phyloP scores from a whole-genome alignment of 1,140 invertebrate species.

The Harpegnathos saltator region DNA sequence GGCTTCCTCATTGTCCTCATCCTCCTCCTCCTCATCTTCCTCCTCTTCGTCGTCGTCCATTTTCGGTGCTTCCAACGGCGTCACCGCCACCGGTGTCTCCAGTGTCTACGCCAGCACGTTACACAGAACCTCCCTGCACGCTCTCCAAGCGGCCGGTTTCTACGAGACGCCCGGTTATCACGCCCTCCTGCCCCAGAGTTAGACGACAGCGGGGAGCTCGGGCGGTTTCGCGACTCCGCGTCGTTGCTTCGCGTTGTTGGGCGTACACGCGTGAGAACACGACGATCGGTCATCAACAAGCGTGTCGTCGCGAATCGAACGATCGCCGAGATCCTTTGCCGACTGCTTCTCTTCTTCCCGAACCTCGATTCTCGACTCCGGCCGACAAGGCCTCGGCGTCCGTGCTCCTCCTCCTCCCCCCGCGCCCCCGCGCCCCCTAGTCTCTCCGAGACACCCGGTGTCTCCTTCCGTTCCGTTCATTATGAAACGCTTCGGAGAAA shows the following conservation, averaged over 20 bases:
- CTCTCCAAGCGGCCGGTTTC: conserved; percentile 77
- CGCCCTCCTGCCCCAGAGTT: conserved; percentile 81
- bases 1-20: conserved; percentile 39
- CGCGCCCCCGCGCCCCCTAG: too few relatives aligned
- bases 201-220: conserved; percentile 61
- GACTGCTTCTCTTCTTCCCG: too few relatives aligned
- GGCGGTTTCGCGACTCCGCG: conserved; percentile 15
- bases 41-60: conserved; percentile 65
- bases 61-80: conserved; percentile 67
- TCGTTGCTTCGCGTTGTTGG: conserved; percentile 5
- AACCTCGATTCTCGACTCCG: background rate
- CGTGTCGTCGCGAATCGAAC: too few relatives aligned
- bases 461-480: too few relatives aligned
- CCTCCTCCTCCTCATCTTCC: conserved; percentile 59
- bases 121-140: conserved; percentile 78
- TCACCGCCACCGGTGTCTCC: conserved; percentile 65
- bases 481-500: background rate
- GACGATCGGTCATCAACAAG: conserved; percentile 5
- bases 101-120: conserved; percentile 80
- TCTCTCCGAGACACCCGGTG: too few relatives aligned
- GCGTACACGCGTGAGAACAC: conserved; percentile 22
- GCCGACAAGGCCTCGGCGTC: too few relatives aligned
- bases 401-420: background rate
- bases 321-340: too few relatives aligned
- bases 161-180: conserved; percentile 81